These are phyloP conservation scores for Chiloscyllium punctatum DNA, from an alignment of 2,797 vertebrate genomes.

Conservation along the genomic window DNA sequence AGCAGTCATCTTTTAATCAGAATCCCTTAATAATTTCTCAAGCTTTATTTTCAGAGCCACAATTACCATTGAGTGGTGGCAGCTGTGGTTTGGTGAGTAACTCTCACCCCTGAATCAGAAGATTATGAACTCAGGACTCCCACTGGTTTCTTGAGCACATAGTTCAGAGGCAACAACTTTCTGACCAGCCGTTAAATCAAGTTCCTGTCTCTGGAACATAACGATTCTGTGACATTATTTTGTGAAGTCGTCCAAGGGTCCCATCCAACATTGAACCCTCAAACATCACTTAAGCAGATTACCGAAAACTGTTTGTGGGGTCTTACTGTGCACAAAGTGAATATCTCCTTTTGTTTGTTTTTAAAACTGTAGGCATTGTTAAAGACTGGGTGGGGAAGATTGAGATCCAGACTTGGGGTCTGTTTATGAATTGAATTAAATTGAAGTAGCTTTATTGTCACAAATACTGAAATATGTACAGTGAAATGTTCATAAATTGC, in stretches of 20 bases:
- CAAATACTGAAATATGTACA: no score
- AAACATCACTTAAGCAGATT: background rate
- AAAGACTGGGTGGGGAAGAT: background rate
- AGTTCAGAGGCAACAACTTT: background rate
- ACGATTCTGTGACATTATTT: background rate
- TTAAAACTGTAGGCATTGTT: background rate
- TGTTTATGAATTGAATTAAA: background rate
- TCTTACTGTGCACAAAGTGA: background rate
- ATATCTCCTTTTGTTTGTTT: background rate
- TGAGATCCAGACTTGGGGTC: background rate
- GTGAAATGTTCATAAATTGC: no score
- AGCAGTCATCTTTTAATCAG: background rate
- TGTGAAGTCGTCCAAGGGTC: background rate
- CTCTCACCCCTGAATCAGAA: background rate
- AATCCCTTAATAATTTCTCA: background rate
- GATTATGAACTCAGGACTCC: background rate
- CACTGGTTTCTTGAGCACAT: background rate
- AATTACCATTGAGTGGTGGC: background rate
- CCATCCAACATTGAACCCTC: background rate
- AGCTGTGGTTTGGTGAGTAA: background rate
- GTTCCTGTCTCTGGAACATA: background rate
- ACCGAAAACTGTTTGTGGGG: background rate
- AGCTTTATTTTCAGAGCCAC: background rate
- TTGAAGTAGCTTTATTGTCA: no score
- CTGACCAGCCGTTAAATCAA: background rate